Conservation (phyloP, 2,113 vertebrate species). For the Lepisosteus osseus region DNA sequence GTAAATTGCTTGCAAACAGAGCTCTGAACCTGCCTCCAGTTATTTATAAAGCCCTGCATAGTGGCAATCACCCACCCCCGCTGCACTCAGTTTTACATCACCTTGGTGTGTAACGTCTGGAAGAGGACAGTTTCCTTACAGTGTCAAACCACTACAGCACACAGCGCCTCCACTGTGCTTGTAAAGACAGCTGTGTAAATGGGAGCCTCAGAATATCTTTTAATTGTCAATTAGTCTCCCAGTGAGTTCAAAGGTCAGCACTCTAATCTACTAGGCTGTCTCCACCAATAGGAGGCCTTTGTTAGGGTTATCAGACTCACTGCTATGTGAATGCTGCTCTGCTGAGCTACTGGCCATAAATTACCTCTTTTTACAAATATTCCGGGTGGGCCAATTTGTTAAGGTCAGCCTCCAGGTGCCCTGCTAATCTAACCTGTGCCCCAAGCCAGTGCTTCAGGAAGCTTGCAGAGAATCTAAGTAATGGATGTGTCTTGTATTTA, state of each 20-base stretch:
- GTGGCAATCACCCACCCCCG: not conserved
- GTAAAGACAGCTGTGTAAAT: not conserved
- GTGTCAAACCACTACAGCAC: not conserved
- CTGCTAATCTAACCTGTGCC: slow-evolving; percentile 41
- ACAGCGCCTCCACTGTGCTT: not conserved
- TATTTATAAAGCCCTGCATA: too few species aligned
- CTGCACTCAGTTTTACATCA: not conserved
- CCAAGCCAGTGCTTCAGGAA: slow-evolving; percentile 31
- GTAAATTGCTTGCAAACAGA: too few species aligned
- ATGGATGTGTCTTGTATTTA: not conserved
- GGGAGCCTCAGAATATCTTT: not conserved
- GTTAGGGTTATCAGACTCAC: slow-evolving; percentile 3
- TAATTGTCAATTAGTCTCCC: not conserved
- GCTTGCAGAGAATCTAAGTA: slow-evolving; percentile 19
- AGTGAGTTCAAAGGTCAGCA: not conserved
- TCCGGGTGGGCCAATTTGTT: slow-evolving; percentile 46
- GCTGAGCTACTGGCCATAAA: slow-evolving; percentile 17
- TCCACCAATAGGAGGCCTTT: slow-evolving; percentile 1
- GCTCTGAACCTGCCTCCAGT: too few species aligned
- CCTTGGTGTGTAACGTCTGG: not conserved
- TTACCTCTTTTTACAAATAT: slow-evolving; percentile 26
- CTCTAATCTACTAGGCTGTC: slow-evolving; percentile 4
- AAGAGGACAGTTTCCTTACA: not conserved
- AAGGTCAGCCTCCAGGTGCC: slow-evolving; percentile 1
- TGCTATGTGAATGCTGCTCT: not conserved